Evolutionary conservation across 2,888 invertebrate species (phyloP), one percentile per base, ranked within the genome.

Genomic region (Scelioninae gen. 2): DNA sequence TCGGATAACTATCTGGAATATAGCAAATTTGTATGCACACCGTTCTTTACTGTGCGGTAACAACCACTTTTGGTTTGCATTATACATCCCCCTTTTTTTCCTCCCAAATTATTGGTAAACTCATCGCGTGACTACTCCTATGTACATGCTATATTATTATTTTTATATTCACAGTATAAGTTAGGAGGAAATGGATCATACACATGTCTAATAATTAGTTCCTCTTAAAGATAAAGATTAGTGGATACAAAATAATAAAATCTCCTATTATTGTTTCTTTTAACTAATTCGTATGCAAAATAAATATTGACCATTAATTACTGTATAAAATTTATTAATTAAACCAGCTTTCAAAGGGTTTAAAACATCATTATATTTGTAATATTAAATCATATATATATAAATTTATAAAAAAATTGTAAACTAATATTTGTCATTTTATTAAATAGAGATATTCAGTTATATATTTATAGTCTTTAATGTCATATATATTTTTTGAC

Each of bases 51-150:
- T 31, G 39, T 22, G 11, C 19, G 18, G 58, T 64, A 71, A 65
- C 43, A 35, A 71, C 45, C 65, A 71, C 53, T 58, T 71, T 64
- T 2, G 58, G 45, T 13, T 41, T 64, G 58, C 58, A 71, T 71
- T 60, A 71, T 65, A 57, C 71, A 71, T 64, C 53, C 64, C 58
- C 58, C 28, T 64, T 64, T 63, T 22, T 65, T 58, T 33, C 50
- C 46, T 37, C 28, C 64, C 50, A 71, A 71, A 58, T 55, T 71
- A 71, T 65, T 65, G 64, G 52, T 43, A 71, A 64, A 65, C 65
- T 65, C 64, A 60, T 71, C 39, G 71, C 71, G 71, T 71, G 71
- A 71, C 71, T 71, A 64, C 52, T 71, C 60, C 60, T 64, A 58
- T 65, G 41, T 64, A 60, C 64, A 52, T 16, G 53, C 58, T 53